A percentile compares a stretch with the other conserved stretches of the same genome.
These are phyloP conservation scores for Tetragonula carbonaria DNA, from an alignment of 2,888 invertebrate genomes.

Conservation along the genomic window DNA sequence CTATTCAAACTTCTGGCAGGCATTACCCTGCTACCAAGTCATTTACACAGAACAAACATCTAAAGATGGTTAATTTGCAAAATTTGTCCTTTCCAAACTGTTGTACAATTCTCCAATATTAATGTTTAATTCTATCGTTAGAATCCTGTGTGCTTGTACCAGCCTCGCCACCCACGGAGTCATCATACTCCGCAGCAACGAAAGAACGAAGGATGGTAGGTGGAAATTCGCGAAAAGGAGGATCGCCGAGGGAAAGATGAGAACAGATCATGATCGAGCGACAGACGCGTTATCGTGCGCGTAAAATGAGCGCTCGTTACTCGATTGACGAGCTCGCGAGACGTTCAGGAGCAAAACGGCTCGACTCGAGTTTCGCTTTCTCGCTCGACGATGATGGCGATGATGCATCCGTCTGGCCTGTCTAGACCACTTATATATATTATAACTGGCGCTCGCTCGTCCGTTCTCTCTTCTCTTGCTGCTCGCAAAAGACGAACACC, in stretches of 20 bases:
- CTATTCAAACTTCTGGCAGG: neutral
- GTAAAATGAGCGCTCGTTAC: slow-evolving; percentile 62
- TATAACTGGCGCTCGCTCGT: slow-evolving; percentile 51
- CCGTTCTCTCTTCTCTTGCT: slow-evolving; percentile 39
- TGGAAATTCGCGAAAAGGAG: slow-evolving; percentile 19
- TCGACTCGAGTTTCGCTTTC: slow-evolving; percentile 63
- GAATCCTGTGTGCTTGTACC: neutral
- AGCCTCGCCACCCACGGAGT: neutral
- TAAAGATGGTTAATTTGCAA: neutral
- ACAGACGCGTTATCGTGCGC: slow-evolving; percentile 54
- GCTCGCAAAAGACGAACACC: slow-evolving; percentile 22
- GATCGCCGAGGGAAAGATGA: slow-evolving; percentile 39
- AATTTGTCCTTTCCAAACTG: neutral
- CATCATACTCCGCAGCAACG: neutral
- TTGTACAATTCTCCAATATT: neutral
- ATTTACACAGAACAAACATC: neutral
- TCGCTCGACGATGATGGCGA: slow-evolving; percentile 61
- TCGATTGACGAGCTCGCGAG: slow-evolving; percentile 58
- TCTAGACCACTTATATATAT: slow-evolving; percentile 67
- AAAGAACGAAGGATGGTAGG: neutral
- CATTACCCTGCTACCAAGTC: neutral
- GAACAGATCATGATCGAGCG: slow-evolving; percentile 53
- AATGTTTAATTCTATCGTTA: neutral
- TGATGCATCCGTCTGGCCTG: slow-evolving; percentile 68
- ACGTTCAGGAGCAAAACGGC: slow-evolving; percentile 58